Base-by-base conservation (phyloP, 2,888 invertebrate genomes). In the Patella pellucida region DNA sequence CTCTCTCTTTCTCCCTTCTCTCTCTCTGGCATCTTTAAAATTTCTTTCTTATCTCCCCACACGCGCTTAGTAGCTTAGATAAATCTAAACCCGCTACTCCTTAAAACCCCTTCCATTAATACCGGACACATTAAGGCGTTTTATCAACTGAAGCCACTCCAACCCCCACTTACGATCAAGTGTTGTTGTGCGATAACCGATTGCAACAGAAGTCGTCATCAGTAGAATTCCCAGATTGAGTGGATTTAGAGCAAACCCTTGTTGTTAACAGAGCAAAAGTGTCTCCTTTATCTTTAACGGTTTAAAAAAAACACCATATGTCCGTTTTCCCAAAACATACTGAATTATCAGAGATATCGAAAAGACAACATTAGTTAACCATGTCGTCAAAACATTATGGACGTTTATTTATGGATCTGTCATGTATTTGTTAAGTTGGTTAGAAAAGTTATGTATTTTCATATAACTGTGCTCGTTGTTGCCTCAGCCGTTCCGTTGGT, bases 71-170 rank as follows among this genome's bases (percentile, higher is more conserved):
- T 41, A 16, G 23, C 71, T n/a, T n/a, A 51, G 16, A 23, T 12
- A 51, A 27, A 51, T 12, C 71, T 71, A 52, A 51, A 71, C 71
- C 51, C 27, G 71, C 23, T 50, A 51, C 12, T 71, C 71, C 19
- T n/a, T 56, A 31, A 19, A 31, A 27, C 41, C 23, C 71, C 31
- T 16, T 11, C 52, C 12, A 31, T 71, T 16, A 54, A 41, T 51
- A n/a, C 41, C 23, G 31, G n/a, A 11, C 52, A 14, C 23, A 71
- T 54, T 23, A 52, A 52, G 71, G 52, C 71, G 16, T 9, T 52
- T n/a, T 52, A 41, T 19, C 54, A 31, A n/a, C 52, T 54, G 27
- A 27, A 56, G 19, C 23, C 52, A n/a, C 23, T 71, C 52, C 9
- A 51, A 16, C 11, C 27, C 23, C 54, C 52, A 23, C 54, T 31